Conservation (phyloP, 1,140 invertebrate species). For the Cydia pomonella region DNA sequence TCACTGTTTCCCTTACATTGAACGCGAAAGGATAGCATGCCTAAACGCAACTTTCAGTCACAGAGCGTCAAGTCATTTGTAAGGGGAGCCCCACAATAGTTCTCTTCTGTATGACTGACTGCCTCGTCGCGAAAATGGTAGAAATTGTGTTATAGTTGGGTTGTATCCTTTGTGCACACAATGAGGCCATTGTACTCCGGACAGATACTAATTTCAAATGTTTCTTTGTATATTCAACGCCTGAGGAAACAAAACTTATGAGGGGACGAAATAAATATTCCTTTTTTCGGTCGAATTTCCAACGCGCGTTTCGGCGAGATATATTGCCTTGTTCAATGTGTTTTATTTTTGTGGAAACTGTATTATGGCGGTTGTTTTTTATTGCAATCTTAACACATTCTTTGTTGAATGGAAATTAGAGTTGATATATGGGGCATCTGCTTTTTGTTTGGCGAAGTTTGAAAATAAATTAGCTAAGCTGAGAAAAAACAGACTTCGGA, state of each 20-base stretch:
- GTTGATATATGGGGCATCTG: conserved; percentile 23
- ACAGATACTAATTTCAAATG: conserved; percentile 37
- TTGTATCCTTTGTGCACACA: conserved; percentile 32
- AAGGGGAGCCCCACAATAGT: conserved; percentile 27
- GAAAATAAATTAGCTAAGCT: not conserved
- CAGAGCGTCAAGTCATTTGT: conserved; percentile 31
- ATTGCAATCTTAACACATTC: conserved; percentile 32
- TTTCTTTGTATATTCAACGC: conserved; percentile 36
- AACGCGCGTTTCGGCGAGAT: not conserved
- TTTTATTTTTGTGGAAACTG: conserved; percentile 32
- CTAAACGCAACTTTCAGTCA: conserved; percentile 25
- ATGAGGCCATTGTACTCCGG: conserved; percentile 29
- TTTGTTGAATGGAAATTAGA: conserved; percentile 21
- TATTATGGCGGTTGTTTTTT: conserved; percentile 33
- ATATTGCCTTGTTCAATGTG: conserved; percentile 31
- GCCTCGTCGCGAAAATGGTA: conserved; percentile 31
- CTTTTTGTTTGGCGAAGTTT: conserved; percentile 18
- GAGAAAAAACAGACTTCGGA: conserved; percentile 13
- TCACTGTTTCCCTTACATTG: conserved; percentile 9
- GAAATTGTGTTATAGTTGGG: conserved; percentile 33
- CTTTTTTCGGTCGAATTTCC: conserved; percentile 30
- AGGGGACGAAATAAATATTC: conserved; percentile 26
- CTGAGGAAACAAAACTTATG: conserved; percentile 33
- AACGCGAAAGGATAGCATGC: conserved; percentile 26
- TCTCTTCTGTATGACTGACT: conserved; percentile 32